Base-by-base conservation (phyloP, 2,797 vertebrate genomes). In the Triplophysa yarkandensis region DNA sequence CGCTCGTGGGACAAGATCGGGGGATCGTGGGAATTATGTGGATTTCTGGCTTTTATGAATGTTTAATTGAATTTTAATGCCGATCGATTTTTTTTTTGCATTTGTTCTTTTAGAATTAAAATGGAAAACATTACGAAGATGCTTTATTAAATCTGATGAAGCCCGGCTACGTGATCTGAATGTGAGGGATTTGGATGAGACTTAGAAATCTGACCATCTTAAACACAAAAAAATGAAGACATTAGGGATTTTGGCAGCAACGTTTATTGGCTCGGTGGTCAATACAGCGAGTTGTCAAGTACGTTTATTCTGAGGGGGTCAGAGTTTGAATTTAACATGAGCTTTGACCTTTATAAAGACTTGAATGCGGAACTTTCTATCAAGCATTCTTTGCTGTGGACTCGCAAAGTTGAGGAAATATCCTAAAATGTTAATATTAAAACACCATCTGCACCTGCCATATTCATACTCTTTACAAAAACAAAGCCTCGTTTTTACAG, bases 1-100 rank as follows among this genome's bases (percentile, higher is more conserved):
- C 61, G 17, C 43, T 82, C 82, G 80, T 79, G 81, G 75, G 84
- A 87, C 83, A 80, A 61, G 74, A 1, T 17, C 14, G 74, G 58
- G 77, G 28, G 77, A 86, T 84, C 67, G 79, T 85, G 83, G 82
- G 88, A 88, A 87, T 82, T 78, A n/a, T 8, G 46, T 57, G 23
- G 55, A 52, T 54, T 77, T 60, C 28, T 17, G 27, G 71, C 27
- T 58, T 65, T 71, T 30, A 23, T 39, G 17, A 71, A 25, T 58
- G n/a, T 32, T 52, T 25, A 74, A n/a, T 44, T 21, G 32, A 62
- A 39, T 14, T 39, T 39, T 71, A 36, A 23, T 58, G 65, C 52
- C 16, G 39, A 25, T 62, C 48, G 68, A 39, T 11, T 39, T 30
- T 30, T 3, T 3, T 30, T 3, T 30, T 39, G 11, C 11, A 10